Percentiles rank a stretch among this genome's conserved stretches.
Evolutionary conservation across 2,113 vertebrate species (phyloP).

Genomic region (Corydoras sp.): DNA sequence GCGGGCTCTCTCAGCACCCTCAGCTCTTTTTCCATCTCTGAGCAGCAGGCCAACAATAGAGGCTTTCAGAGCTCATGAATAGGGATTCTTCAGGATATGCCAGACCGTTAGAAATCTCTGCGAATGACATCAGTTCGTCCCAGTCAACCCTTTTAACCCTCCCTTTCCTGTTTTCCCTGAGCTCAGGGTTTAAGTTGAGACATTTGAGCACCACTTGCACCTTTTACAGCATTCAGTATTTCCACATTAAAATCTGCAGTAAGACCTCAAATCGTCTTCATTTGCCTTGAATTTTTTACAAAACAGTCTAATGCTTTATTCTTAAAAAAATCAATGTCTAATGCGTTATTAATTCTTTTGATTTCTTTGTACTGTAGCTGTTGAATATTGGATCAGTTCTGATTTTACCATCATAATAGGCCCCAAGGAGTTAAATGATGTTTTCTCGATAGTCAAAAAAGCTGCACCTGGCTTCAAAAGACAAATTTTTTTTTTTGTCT

Average conservation of each 20-base stretch:
- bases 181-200: background rate
- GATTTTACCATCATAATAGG: too few relatives aligned
- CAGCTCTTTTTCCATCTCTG: slow-evolving; percentile 43
- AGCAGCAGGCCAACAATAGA: slow-evolving; percentile 57
- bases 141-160: slow-evolving; percentile 12
- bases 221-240: background rate
- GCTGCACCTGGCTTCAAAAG: too few relatives aligned
- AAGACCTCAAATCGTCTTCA: too few relatives aligned
- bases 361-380: too few relatives aligned
- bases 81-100: slow-evolving; percentile 57
- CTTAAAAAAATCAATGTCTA: too few relatives aligned
- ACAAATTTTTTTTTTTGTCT: too few relatives aligned
- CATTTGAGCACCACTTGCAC: slow-evolving; percentile 8
- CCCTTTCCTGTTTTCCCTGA: slow-evolving; percentile 18
- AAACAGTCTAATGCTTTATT: too few relatives aligned
- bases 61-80: slow-evolving; percentile 62
- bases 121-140: slow-evolving; percentile 30
- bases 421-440: too few relatives aligned
- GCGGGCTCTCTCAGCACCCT: background rate
- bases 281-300: too few relatives aligned
- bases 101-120: slow-evolving; percentile 39
- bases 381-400: too few relatives aligned
- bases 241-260: background rate
- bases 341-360: too few relatives aligned
- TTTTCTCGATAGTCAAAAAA: too few relatives aligned